A percentile compares a stretch with the other conserved stretches of the same genome.
phyloP scores from a whole-genome alignment of 2,113 vertebrate genomes.

The Empidonax traillii region DNA sequence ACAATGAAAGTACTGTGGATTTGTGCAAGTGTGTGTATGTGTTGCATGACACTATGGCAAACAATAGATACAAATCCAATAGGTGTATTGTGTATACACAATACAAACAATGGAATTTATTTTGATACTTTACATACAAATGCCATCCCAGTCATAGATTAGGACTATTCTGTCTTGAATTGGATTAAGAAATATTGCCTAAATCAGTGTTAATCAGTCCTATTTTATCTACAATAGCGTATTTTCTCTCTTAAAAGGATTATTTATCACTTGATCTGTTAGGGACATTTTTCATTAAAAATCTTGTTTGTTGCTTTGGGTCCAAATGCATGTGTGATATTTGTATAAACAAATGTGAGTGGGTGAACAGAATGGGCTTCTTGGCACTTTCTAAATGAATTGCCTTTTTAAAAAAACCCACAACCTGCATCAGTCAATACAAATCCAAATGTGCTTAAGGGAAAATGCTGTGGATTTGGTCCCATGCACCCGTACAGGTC shows the following conservation, averaged over 20 bases:
- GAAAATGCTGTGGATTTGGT: background rate
- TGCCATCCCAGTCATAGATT: background rate
- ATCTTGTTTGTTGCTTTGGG: background rate
- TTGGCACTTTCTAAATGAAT: background rate
- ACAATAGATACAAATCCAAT: background rate
- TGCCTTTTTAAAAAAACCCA: background rate
- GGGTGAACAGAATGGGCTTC: background rate
- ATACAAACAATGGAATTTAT: background rate
- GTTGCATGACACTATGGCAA: background rate
- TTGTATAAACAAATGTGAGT: background rate
- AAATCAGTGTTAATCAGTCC: background rate
- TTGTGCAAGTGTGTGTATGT: background rate
- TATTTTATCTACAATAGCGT: background rate
- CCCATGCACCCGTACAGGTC: background rate
- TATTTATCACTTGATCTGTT: background rate
- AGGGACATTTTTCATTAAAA: background rate
- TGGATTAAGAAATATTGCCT: background rate
- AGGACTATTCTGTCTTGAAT: background rate
- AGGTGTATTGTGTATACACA: background rate
- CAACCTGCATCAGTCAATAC: background rate
- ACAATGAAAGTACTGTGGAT: background rate
- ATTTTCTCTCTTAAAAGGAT: background rate
- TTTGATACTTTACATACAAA: background rate
- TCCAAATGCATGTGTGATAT: background rate
- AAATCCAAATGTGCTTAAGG: background rate